Evolutionary conservation across 2,797 vertebrate genomes (phyloP).

Genomic region (Fistularia tabacaria): DNA sequence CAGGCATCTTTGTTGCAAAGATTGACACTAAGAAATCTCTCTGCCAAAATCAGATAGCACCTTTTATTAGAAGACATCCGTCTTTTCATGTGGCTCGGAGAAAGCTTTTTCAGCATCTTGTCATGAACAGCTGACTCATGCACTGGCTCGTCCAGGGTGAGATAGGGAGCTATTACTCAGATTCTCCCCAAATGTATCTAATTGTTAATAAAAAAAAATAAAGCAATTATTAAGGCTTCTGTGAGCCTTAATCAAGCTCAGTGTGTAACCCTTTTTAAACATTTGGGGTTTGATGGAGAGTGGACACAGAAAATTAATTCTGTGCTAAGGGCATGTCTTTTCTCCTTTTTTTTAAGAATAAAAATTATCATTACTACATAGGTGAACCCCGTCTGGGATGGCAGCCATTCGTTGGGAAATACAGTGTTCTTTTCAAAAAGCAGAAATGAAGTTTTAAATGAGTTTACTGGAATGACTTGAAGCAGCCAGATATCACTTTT

Average conservation of each 20-base stretch:
- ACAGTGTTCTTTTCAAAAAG: no score
- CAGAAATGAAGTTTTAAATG: no score
- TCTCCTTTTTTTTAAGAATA: no score
- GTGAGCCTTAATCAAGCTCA: conserved; percentile 2
- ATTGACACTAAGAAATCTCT: no score
- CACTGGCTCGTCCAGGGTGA: conserved; percentile 26
- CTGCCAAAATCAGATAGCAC: not conserved
- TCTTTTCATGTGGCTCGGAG: conserved; percentile 33
- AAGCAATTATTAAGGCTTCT: conserved; percentile 6
- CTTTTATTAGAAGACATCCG: conserved; percentile 21
- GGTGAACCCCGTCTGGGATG: no score
- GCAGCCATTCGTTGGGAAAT: no score
- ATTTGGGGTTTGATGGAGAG: conserved; percentile 4
- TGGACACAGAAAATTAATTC: no score
- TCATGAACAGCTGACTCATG: conserved; percentile 53
- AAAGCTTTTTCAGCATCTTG: conserved; percentile 41
- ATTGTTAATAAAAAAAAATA: conserved; percentile 16
- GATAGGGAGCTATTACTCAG: conserved; percentile 7
- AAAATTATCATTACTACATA: no score
- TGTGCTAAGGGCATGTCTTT: no score
- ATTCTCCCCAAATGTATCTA: conserved; percentile 15
- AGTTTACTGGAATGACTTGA: no score
- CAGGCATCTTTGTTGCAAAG: no score
- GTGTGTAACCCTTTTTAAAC: conserved; percentile 13
- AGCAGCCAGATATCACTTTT: no score